A percentile compares a stretch with the other conserved stretches of the same genome.
Evolutionary conservation across 2,888 invertebrate genomes (phyloP).

Genomic region (Ichneumon xanthorius): DNA sequence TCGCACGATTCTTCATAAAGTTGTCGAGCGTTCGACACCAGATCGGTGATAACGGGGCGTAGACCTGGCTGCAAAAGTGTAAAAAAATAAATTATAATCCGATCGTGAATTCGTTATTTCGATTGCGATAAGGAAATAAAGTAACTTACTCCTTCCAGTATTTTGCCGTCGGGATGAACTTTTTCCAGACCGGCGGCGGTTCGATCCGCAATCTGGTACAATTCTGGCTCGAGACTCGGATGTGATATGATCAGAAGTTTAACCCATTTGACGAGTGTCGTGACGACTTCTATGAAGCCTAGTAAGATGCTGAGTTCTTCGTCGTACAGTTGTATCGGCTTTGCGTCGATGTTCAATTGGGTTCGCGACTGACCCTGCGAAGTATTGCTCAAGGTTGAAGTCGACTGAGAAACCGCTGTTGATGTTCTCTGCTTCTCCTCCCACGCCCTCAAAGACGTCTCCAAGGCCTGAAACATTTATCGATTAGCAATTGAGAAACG

Average conservation of each 20-base stretch:
- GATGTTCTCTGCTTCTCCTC: conserved; percentile 91
- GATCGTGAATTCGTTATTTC: background rate
- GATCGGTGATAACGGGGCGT: conserved; percentile 91
- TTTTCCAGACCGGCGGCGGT: conserved; percentile 90
- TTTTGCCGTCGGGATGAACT: conserved; percentile 93
- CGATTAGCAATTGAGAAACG: background rate
- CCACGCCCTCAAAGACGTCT: conserved; percentile 95
- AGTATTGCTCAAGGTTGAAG: conserved; percentile 76
- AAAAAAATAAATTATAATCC: conserved; percentile 21
- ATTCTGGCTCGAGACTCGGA: conserved; percentile 89
- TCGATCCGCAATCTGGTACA: conserved; percentile 91
- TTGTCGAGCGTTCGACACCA: conserved; percentile 89
- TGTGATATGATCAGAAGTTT: conserved; percentile 89
- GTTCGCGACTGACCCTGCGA: conserved; percentile 74
- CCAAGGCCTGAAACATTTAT: conserved; percentile 88
- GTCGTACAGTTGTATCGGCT: conserved; percentile 86
- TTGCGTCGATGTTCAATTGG: conserved; percentile 84
- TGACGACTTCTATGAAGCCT: conserved; percentile 93
- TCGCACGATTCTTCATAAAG: conserved; percentile 91
- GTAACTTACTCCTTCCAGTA: conserved; percentile 89
- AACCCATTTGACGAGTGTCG: conserved; percentile 95
- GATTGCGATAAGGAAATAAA: conserved; percentile 1
- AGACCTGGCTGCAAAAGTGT: conserved; percentile 86
- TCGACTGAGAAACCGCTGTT: conserved; percentile 81
- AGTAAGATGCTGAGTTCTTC: conserved; percentile 91